These are phyloP conservation scores for Pseudochirops cupreus DNA, from an alignment of 2,797 vertebrate species.

Conservation along the genomic window DNA sequence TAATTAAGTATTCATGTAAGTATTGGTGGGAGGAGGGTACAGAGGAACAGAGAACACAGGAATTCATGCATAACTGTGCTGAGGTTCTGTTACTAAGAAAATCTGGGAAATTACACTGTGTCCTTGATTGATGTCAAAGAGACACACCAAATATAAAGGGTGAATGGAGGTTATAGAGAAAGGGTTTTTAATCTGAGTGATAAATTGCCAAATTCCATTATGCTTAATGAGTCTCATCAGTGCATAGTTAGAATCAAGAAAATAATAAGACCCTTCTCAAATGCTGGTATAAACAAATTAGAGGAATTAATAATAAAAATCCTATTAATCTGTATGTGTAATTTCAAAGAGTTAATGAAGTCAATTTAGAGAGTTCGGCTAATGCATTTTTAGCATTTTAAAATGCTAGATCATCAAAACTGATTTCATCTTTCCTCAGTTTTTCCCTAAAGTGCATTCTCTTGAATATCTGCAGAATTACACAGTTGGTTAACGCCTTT, in stretches of 20 bases:
- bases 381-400: conserved; percentile 76
- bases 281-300: conserved; percentile 76
- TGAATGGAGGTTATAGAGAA: conserved; percentile 82
- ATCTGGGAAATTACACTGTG: conserved; percentile 54
- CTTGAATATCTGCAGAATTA: conserved; percentile 15
- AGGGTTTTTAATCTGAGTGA: conserved; percentile 83
- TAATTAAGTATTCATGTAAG: conserved; percentile 53
- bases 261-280: conserved; percentile 75
- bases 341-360: conserved; percentile 82
- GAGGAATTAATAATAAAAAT: conserved; percentile 82
- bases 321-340: conserved; percentile 66
- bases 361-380: conserved; percentile 79
- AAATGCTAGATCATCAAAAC: conserved; percentile 73
- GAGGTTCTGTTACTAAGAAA: conserved; percentile 71
- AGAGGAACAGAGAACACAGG: background rate
- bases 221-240: conserved; percentile 85
- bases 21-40: conserved; percentile 40
- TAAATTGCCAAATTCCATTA: conserved; percentile 84
- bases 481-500: conserved; percentile 53
- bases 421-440: conserved; percentile 40
- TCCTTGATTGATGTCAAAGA: conserved; percentile 75
- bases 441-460: conserved; percentile 5
- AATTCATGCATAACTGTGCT: conserved; percentile 2
- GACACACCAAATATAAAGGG: conserved; percentile 77
- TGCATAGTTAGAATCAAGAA: conserved; percentile 75